Conservation (phyloP, 2,888 invertebrate genomes). For the Carterocephalus palaemon region DNA sequence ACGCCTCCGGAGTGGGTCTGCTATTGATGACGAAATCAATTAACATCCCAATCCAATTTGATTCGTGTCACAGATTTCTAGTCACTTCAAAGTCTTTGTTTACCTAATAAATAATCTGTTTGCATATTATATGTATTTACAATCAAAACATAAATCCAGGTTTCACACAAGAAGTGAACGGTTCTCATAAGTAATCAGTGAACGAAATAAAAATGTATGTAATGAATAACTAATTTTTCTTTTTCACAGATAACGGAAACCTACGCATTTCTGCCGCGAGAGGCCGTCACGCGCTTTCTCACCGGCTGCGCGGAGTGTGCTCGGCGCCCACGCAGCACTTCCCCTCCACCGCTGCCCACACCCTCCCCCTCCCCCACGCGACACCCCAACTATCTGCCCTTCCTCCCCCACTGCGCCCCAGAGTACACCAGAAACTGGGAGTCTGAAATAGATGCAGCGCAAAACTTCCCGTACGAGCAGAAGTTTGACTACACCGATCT, state of each 20-base stretch:
- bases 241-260: constrained; percentile 94
- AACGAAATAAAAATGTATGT: too few relatives aligned
- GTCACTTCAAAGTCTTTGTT: too few relatives aligned
- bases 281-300: constrained; percentile 97
- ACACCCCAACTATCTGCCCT: constrained; percentile 65
- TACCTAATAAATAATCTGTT: too few relatives aligned
- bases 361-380: constrained; percentile 73
- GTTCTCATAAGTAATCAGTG: too few relatives aligned
- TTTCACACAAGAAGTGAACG: too few relatives aligned
- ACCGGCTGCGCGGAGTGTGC: constrained; percentile 96
- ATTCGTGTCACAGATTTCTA: too few relatives aligned
- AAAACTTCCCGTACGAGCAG: constrained; percentile 63
- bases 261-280: constrained; percentile 96
- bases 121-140: too few relatives aligned
- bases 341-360: constrained; percentile 76
- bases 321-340: constrained; percentile 84
- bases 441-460: constrained; percentile 73
- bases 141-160: too few relatives aligned
- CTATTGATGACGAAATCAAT: too few relatives aligned
- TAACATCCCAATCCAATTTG: too few relatives aligned
- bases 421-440: constrained; percentile 76
- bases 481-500: constrained; percentile 68
- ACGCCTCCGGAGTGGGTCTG: too few relatives aligned
- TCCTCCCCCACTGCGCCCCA: constrained; percentile 63
- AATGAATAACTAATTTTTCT: constrained; percentile 35